Evolutionary conservation across 2,113 vertebrate genomes (phyloP), one percentile per base, ranked within the genome.

Genomic region (Oophaga pumilio): DNA sequence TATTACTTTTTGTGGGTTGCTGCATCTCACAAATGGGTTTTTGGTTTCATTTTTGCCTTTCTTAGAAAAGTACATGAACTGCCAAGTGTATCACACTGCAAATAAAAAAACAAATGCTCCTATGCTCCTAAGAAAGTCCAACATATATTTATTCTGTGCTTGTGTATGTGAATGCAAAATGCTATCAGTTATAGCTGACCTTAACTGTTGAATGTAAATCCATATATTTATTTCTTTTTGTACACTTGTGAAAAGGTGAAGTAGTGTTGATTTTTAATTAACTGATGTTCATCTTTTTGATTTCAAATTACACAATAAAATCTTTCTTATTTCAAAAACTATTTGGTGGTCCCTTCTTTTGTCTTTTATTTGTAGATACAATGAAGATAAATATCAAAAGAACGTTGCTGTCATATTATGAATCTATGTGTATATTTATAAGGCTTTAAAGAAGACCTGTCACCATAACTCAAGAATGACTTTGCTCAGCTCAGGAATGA

Each of bases 131-230:
- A 93, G 94, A 94, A 82, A 94, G 93, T 92, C 94, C 94, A 89
- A 93, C 94, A 93, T 95, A 95, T 92, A 92, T 94, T 95, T 94
- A 95, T 93, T 94, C 94, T 91, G 95, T 96, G 95, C 94, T 96
- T 94, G 94, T 95, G 94, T 95, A 95, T 94, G 95, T 96, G 94
- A 95, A 95, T 95, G 95, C 95, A 94, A 93, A 74, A 93, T 94
- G 92, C 93, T 94, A 94, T 95, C 94, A 94, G 92, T 91, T 95
- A 94, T 94, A 93, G 93, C 95, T 94, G 91, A 95, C 90, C 94
- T 95, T 95, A 95, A 94, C 92, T 43, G 93, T 95, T 94, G 95
- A 95, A 95, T 95, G 95, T 95, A 96, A 94, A 93, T 92, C 87
- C 93, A 93, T 83, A 76, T 94, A 91, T 94, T 95, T 74, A 22